Base-by-base conservation (phyloP, 1,140 invertebrate genomes). In the Apocrypta bakeri region DNA sequence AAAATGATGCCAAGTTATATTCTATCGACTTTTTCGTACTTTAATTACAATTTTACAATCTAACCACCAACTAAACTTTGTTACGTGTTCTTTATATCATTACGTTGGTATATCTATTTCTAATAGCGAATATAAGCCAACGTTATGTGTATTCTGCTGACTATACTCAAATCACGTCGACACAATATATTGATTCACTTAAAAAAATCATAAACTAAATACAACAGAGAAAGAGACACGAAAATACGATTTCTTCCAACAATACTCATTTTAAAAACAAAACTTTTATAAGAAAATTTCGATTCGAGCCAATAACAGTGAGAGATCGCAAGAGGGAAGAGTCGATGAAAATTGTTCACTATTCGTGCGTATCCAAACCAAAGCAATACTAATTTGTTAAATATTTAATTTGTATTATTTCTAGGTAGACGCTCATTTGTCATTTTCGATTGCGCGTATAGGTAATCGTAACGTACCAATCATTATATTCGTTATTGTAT, bases 331-430 rank as follows among this genome's bases (percentile, higher is more conserved):
- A 66, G 71, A 33, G 69, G 31, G 9, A 83, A 61, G 84, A 69
- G 73, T 83, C 75, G 76, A 66, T 85, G 79, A 81, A 48, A 84
- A 81, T 85, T 85, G 71, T 86, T 84, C 61, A 80, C 33, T 85
- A 82, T 85, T 87, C 83, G 31, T 85, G 77, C 84, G 83, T 86
- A 84, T 85, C 83, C 86, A 87, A 87, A 87, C 87, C 86, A 89
- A 88, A 89, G 87, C 86, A 89, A 89, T 89, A 89, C 84, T 75
- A 87, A 87, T 86, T 85, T 87, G 84, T 87, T 87, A 85, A 85
- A 84, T 86, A 25, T 33, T 56, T 79, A 66, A 31, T 66, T 79
- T 83, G 11, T 73, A 77, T 31, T 73, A 24, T 48, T 76, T 71
- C 69, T 63, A 73, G 12, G 33, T 79, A 80, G 56, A 73, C 33